Percentiles rank a stretch among this genome's conserved stretches.
These are phyloP conservation scores for Jacana jacana DNA, from an alignment of 2,113 vertebrate species.

Conservation along the genomic window DNA sequence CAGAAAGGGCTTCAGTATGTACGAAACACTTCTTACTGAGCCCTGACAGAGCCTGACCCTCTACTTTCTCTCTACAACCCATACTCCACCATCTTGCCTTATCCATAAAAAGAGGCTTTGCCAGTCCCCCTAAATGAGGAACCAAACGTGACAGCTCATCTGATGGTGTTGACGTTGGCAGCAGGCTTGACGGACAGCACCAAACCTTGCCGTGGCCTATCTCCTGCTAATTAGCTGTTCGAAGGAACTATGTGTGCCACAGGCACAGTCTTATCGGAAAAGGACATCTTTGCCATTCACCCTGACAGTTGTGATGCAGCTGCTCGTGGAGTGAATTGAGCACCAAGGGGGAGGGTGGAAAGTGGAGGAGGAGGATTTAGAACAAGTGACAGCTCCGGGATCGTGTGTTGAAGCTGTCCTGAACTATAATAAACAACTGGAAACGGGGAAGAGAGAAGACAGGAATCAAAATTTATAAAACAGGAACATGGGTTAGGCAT, in stretches of 20 bases:
- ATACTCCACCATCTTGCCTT: constrained; percentile 32
- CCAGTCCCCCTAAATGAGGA: constrained; percentile 81
- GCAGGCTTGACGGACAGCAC: constrained; percentile 83
- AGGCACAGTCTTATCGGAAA: constrained; percentile 75
- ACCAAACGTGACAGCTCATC: constrained; percentile 82
- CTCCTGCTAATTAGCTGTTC: constrained; percentile 87
- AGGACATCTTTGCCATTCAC: constrained; percentile 75
- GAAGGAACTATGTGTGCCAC: constrained; percentile 81
- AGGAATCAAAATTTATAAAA: constrained; percentile 25
- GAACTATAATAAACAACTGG: constrained; percentile 47
- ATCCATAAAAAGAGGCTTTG: constrained; percentile 45
- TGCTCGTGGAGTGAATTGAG: constrained; percentile 16
- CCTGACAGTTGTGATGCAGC: constrained; percentile 72
- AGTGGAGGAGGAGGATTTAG: constrained; percentile 21
- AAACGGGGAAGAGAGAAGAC: constrained; percentile 33
- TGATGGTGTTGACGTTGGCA: constrained; percentile 82
- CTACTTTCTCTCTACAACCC: neutral
- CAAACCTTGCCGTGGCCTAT: constrained; percentile 78
- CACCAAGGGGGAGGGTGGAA: neutral
- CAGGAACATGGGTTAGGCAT: neutral
- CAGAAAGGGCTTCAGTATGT: neutral
- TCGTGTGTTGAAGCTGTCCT: constrained; percentile 47
- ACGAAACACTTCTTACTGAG: neutral
- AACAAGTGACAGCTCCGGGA: constrained; percentile 61
- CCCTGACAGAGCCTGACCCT: neutral